Evolutionary conservation across 30 jellyfish, hydroid and myxozoan species (phyloP), one percentile per base, ranked within the genome.

Genomic region (Cassiopea xamachana): DNA sequence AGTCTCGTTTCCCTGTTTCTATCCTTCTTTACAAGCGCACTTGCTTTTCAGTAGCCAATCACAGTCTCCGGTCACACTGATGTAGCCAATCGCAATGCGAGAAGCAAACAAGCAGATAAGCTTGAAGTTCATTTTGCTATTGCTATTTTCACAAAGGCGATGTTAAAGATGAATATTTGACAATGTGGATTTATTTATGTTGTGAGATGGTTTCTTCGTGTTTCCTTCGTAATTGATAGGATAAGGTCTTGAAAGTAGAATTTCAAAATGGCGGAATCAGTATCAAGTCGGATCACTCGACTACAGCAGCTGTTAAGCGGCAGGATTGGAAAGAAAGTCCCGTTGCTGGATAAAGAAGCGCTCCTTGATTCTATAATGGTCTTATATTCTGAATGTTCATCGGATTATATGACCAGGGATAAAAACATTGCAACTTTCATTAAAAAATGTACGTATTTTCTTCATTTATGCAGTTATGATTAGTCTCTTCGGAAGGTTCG

Each of bases 261-360:
- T 59, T 14, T 44, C 69, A 77, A 17, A 75, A 90, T 93, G 98
- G 90, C 96, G 69, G 98, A 92, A 77, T 88, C 98, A 27, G 92
- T 94, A 48, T 91, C 99, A 80, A 94, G 98, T 73, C 97, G 99
- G 55, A 86, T 87, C 48, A 89, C 99, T 18, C 97, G 98, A 83
- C 92, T 97, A 48, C 94, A 94, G 92, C 99, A 97, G 86, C 92
- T 97, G 73, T 97, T 97, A 77, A 97, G 97, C 73, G 99, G 99
- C 13, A 97, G 93, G 73, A 90, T 97, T 60, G 98, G 98, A 70
- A 90, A 90, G 89, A 88, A 91, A 77, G 98, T 93, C 49, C 99
- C 99, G 15, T 81, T 97, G 77, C 89, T 97, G 39, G 98, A 97
- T 83, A 92, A 92, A 81, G 99, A 97, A 67, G 96, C 99, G 55